Percentiles rank a stretch among this genome's conserved stretches.
These are phyloP conservation scores for Cotesia glomerata DNA, from an alignment of 1,140 invertebrate species.

Conservation along the genomic window DNA sequence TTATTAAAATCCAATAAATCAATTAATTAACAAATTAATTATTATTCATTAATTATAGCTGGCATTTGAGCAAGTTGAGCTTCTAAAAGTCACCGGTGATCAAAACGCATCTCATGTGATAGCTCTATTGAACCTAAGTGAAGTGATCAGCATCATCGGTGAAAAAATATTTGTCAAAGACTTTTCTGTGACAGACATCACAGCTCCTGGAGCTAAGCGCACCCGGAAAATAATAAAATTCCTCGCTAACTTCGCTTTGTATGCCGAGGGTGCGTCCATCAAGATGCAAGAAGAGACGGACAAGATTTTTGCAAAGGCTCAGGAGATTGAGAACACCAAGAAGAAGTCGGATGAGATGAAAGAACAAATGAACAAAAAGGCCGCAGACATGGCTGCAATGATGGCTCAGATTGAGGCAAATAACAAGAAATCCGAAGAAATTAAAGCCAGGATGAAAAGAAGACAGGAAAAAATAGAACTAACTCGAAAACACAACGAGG, in stretches of 20 bases:
- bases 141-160: conserved; percentile 38
- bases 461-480: not conserved
- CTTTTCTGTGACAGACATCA: conserved; percentile 46
- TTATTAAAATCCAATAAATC: too few species aligned
- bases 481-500: not conserved
- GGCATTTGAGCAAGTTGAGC: conserved; percentile 35
- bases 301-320: conserved; percentile 2
- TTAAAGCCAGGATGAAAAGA: not conserved
- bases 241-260: conserved; percentile 47
- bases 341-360: conserved; percentile 17
- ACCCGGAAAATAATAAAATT: conserved; percentile 39
- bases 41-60: conserved; percentile 34
- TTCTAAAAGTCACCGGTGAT: conserved; percentile 23
- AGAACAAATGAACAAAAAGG: not conserved
- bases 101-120: conserved; percentile 38
- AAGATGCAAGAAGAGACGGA: conserved; percentile 33
- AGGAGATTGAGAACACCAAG: conserved; percentile 3
- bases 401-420: conserved; percentile 12
- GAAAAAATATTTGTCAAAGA: conserved; percentile 45
- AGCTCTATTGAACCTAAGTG: conserved; percentile 41
- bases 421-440: not conserved
- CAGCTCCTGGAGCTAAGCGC: conserved; percentile 43
- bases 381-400: not conserved
- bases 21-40: too few species aligned
- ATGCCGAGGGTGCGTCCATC: conserved; percentile 37